phyloP scores from a whole-genome alignment of 1,140 invertebrate species.

The Triops longicaudatus region DNA sequence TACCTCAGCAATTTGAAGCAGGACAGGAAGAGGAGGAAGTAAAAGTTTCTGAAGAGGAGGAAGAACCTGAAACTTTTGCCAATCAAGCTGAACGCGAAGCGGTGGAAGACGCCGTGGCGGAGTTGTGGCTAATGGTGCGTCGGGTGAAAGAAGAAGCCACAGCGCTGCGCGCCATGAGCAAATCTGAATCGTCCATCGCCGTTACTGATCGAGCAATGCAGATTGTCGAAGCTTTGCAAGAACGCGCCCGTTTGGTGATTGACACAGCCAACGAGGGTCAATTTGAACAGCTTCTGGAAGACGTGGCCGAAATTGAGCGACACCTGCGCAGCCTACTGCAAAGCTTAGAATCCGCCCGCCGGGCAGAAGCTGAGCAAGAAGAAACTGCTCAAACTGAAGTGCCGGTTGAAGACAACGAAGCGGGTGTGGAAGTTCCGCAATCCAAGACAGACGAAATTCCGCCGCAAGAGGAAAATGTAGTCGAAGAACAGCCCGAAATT shows the following conservation, averaged over 20 bases:
- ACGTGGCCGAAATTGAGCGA: constrained; percentile 17
- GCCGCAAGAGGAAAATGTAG: not conserved
- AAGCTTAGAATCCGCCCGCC: constrained; percentile 18
- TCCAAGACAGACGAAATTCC: not conserved
- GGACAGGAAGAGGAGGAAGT: constrained; percentile 50
- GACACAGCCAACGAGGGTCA: constrained; percentile 4
- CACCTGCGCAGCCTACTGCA: constrained; percentile 19
- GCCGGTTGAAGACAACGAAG: not conserved
- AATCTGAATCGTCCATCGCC: not conserved
- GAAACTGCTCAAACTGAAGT: not conserved
- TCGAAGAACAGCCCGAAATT: not conserved
- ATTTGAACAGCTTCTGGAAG: constrained; percentile 22
- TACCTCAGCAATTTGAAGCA: too few species aligned
- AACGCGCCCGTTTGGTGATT: constrained; percentile 6
- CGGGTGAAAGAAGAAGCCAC: constrained; percentile 21
- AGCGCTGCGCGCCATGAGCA: constrained; percentile 18
- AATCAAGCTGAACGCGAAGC: constrained; percentile 24
- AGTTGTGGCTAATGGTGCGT: constrained; percentile 24
- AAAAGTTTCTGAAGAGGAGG: constrained; percentile 45
- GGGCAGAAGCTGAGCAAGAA: not conserved
- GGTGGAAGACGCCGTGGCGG: constrained; percentile 20
- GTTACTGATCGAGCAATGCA: constrained; percentile 16
- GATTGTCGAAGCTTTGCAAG: constrained; percentile 16
- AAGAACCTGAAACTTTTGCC: constrained; percentile 36
- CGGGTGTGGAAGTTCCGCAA: not conserved